These are phyloP conservation scores for Chlorops oryzae DNA, from an alignment of 1,140 invertebrate species.

Conservation along the genomic window DNA sequence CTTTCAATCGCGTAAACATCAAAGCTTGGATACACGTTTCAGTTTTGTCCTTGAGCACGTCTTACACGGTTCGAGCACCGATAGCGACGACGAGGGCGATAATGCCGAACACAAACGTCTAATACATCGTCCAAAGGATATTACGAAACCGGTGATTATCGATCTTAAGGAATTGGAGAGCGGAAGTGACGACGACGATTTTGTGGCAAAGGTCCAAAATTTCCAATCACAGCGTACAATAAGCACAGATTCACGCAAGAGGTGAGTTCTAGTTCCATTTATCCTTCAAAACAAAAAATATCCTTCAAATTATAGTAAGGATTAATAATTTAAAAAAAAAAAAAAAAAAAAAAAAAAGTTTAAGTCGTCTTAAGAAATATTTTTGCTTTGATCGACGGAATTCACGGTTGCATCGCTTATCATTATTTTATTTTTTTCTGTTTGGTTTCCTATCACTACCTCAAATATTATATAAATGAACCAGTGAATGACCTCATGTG, in stretches of 20 bases:
- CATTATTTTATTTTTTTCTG: too few species aligned
- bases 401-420: too few species aligned
- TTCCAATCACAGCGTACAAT: conserved; percentile 45
- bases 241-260: conserved; percentile 46
- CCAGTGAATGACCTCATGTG: too few species aligned
- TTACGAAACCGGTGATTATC: conserved; percentile 46
- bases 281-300: neutral
- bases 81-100: conserved; percentile 43
- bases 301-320: neutral
- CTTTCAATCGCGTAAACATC: conserved; percentile 45
- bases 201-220: conserved; percentile 29
- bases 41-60: conserved; percentile 45
- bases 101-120: conserved; percentile 42
- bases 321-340: too few species aligned
- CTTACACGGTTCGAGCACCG: conserved; percentile 38
- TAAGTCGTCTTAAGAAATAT: too few species aligned
- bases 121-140: conserved; percentile 43
- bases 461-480: too few species aligned
- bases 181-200: conserved; percentile 46
- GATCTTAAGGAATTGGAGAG: conserved; percentile 46
- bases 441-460: too few species aligned
- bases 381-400: too few species aligned
- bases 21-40: conserved; percentile 44
- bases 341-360: too few species aligned
- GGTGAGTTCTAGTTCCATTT: conserved; percentile 32